These are phyloP conservation scores for Babyrousa celebensis DNA, from an alignment of 2,797 vertebrate genomes.

Conservation along the genomic window DNA sequence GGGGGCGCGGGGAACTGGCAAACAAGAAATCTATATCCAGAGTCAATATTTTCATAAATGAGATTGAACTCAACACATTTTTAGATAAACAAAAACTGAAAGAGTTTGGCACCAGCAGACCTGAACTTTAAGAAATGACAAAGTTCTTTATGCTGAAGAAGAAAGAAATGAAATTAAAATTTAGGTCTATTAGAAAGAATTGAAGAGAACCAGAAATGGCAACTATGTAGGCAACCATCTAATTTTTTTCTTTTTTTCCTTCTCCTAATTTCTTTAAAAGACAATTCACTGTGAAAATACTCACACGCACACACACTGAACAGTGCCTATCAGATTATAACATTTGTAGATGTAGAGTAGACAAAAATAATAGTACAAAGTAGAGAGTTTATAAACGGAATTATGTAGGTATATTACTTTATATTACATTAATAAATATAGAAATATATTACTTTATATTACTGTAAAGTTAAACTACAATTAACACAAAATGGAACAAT, in stretches of 20 bases:
- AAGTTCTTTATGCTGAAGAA: neutral
- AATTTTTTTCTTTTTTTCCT: neutral
- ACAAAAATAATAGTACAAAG: neutral
- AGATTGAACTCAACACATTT: constrained; percentile 19
- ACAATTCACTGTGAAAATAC: neutral
- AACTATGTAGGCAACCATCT: neutral
- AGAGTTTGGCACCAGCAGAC: neutral
- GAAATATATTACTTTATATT: too few relatives aligned
- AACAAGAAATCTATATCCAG: neutral
- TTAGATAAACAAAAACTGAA: constrained; percentile 6
- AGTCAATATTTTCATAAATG: neutral
- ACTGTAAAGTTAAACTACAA: neutral
- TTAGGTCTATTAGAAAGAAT: neutral
- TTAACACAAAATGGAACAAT: neutral
- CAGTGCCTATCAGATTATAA: neutral
- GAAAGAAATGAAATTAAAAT: neutral
- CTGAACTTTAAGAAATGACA: neutral
- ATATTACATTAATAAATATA: too few relatives aligned
- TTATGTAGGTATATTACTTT: neutral
- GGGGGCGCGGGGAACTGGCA: neutral
- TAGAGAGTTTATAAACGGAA: neutral
- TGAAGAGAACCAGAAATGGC: constrained; percentile 37
- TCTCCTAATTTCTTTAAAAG: neutral
- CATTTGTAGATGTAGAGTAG: neutral
- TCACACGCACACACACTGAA: neutral